Evolutionary conservation across 2,888 invertebrate species (phyloP), one percentile per base, ranked within the genome.

Genomic region (Holacanthella duospinosa): DNA sequence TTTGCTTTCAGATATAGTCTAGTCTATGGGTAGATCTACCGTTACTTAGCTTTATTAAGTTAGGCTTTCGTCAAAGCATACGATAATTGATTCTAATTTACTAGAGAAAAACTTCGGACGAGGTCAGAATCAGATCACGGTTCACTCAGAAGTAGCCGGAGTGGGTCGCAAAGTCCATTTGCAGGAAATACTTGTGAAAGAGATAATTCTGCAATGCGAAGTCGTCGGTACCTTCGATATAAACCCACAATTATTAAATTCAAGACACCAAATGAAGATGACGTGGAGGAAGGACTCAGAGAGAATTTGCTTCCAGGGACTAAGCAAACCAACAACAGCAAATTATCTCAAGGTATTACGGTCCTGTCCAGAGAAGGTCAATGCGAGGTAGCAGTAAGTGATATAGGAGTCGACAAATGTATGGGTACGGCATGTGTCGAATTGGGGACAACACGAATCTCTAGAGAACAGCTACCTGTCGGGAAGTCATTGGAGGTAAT

Each of bases 231-330:
- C 75, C 89, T 92, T 89, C 79, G 92, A 55, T 86, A 85, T 71
- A 92, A 92, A 74, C 93, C 93, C 0, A 88, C 89, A 0, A 89
- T 92, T 68, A 89, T 92, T 58, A 88, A 89, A 0, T 89, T 90
- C 75, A 88, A 89, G 77, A 88, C 90, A 1, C 91, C 91, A 1
- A 87, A 86, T 76, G 77, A 86, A 62, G 88, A 89, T 69, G 83
- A 84, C 73, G 84, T 82, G 72, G 85, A 88, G 66, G 80, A 61
- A 2, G 26, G 6, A 28, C 12, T 57, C n/a, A 57, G 29, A 57
- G 29, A 57, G 24, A 57, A 57, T 19, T 24, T 44, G 12, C 21
- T 25, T 25, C n/a, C 43, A 21, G 43, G 29, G 43, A 59, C 25
- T 24, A n/a, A 19, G n/a, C 19, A 24, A 25, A 59, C 43, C 24